Conservation (phyloP, 1,140 invertebrate genomes). For the Pinna nobilis region DNA sequence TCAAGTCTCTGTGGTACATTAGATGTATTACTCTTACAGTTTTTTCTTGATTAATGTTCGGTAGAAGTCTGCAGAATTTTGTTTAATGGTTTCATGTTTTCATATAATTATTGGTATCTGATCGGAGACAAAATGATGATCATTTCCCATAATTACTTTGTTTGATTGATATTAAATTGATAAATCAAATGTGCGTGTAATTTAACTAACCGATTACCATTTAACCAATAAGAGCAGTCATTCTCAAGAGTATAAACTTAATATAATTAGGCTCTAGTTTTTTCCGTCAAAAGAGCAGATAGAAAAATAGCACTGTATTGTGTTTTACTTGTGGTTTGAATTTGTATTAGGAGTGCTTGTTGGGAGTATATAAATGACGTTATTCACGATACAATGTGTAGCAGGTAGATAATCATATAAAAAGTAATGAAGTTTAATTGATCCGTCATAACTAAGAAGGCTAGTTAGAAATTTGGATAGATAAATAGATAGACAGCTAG, state of each 20-base stretch:
- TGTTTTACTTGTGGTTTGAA: too few species aligned
- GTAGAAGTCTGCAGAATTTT: conserved; percentile 48
- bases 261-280: background rate
- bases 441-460: too few species aligned
- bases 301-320: too few species aligned
- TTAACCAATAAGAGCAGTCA: conserved; percentile 22
- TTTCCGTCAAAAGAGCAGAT: background rate
- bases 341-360: too few species aligned
- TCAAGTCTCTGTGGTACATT: conserved; percentile 49
- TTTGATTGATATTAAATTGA: conserved; percentile 43
- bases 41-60: conserved; percentile 45
- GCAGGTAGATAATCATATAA: too few species aligned
- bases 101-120: conserved; percentile 43
- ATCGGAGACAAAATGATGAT: conserved; percentile 42
- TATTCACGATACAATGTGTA: too few species aligned
- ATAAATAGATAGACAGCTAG: too few species aligned
- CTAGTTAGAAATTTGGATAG: too few species aligned
- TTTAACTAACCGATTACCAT: conserved; percentile 35
- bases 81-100: conserved; percentile 38
- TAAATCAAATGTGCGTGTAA: conserved; percentile 43
- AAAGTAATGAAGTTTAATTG: too few species aligned
- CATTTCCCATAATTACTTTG: conserved; percentile 44
- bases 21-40: conserved; percentile 43
- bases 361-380: too few species aligned
- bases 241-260: background rate